These are phyloP conservation scores for Semaprochilodus insignis DNA, from an alignment of 2,797 vertebrate species.

Conservation along the genomic window DNA sequence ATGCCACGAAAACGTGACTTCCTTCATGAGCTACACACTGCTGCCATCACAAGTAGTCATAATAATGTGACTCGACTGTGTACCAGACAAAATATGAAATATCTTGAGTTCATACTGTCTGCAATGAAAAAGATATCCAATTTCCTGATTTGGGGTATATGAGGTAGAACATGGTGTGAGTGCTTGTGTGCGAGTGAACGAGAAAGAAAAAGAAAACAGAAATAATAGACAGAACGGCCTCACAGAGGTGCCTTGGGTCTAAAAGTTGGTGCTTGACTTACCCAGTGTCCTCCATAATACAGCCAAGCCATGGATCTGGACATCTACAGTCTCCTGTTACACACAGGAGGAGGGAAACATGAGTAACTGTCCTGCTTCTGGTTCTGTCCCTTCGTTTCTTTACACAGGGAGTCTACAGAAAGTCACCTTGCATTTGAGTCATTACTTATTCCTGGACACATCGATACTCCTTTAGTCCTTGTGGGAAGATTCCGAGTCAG, in stretches of 20 bases:
- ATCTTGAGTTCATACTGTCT: no score
- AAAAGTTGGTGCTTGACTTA: slow-evolving; percentile 55
- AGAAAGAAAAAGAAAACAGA: not conserved
- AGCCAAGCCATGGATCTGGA: slow-evolving; percentile 85
- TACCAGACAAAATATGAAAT: no score
- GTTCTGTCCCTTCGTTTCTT: not conserved
- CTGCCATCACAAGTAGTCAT: no score
- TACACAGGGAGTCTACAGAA: not conserved
- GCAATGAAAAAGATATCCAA: no score
- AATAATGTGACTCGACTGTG: no score
- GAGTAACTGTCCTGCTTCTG: not conserved
- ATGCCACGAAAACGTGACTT: no score
- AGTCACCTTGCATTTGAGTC: slow-evolving; percentile 9
- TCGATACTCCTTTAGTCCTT: not conserved
- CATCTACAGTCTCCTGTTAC: slow-evolving; percentile 83
- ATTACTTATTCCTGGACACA: not conserved
- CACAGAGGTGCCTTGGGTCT: not conserved
- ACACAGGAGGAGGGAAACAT: not conserved
- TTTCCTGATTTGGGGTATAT: no score
- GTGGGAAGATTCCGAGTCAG: not conserved
- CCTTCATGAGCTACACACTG: no score
- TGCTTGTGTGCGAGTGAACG: not conserved
- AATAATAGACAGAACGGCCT: not conserved
- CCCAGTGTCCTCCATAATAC: slow-evolving; percentile 90
- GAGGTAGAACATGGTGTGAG: not conserved